These are phyloP conservation scores for Achroia grisella DNA, from an alignment of 1,140 invertebrate genomes.

Conservation along the genomic window DNA sequence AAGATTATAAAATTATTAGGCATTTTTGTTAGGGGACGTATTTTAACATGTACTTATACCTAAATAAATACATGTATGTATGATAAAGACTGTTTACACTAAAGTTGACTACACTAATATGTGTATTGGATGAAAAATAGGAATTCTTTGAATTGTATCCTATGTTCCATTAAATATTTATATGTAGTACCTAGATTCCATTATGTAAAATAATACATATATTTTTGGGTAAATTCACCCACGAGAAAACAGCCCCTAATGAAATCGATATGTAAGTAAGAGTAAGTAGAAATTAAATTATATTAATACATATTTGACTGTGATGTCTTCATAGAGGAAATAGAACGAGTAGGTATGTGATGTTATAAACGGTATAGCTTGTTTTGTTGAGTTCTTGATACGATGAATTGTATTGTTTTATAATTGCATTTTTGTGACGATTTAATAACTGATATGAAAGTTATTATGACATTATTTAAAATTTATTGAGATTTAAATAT, in stretches of 20 bases:
- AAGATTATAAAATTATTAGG: too few relatives aligned
- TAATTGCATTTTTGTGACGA: constrained; percentile 48
- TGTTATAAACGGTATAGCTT: constrained; percentile 38
- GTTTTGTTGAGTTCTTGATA: constrained; percentile 55
- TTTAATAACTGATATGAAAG: not conserved
- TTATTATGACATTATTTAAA: not conserved
- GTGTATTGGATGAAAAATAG: too few relatives aligned
- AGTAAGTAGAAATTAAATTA: constrained; percentile 16
- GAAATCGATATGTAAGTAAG: not conserved
- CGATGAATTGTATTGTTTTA: constrained; percentile 30
- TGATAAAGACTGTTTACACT: too few relatives aligned
- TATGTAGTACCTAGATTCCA: too few relatives aligned
- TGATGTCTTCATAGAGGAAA: constrained; percentile 71
- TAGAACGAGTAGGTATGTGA: constrained; percentile 42
- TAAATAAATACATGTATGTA: too few relatives aligned
- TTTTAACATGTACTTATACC: too few relatives aligned
- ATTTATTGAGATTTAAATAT: constrained; percentile 36
- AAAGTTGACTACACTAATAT: too few relatives aligned
- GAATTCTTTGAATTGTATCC: too few relatives aligned
- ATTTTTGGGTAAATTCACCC: too few relatives aligned
- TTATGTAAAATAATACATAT: too few relatives aligned
- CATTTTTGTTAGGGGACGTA: too few relatives aligned
- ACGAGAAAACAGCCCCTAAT: not conserved
- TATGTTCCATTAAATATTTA: too few relatives aligned
- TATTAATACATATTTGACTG: constrained; percentile 59